A percentile compares a stretch with the other conserved stretches of the same genome.
phyloP scores from a whole-genome alignment of 2,113 vertebrate species.

The Phoxinus phoxinus region DNA sequence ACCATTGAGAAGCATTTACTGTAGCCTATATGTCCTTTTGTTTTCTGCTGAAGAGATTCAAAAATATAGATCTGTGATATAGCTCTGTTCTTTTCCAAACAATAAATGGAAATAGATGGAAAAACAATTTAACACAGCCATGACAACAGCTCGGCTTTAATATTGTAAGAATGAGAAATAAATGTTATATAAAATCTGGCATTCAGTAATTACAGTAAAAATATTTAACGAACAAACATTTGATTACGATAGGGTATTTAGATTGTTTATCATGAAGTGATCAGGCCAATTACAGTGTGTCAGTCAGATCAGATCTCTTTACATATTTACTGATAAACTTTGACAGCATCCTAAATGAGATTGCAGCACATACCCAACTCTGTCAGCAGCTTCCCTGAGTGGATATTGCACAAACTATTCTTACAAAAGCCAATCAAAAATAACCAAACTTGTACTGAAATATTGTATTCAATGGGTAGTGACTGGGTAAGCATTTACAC shows the following conservation, averaged over 20 bases:
- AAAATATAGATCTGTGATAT: constrained; percentile 6
- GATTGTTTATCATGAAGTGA: constrained; percentile 28
- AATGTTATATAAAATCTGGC: not conserved
- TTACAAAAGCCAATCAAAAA: not conserved
- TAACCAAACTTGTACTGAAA: not conserved
- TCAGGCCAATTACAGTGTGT: constrained; percentile 22
- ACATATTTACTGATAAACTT: constrained; percentile 27
- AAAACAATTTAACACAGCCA: not conserved
- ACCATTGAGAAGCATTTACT: not conserved
- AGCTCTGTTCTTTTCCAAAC: not conserved
- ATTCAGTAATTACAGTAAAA: constrained; percentile 22
- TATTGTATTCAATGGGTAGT: not conserved
- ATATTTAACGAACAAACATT: not conserved
- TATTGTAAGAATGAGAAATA: not conserved
- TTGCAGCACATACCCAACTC: not conserved
- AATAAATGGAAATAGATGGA: constrained; percentile 9
- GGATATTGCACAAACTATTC: not conserved
- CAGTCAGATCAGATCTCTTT: constrained; percentile 26
- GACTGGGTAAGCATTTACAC: no score
- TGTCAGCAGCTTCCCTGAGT: not conserved
- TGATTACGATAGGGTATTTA: not conserved
- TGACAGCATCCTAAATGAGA: constrained; percentile 23
- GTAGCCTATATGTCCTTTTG: constrained; percentile 24
- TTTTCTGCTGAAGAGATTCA: constrained; percentile 3
- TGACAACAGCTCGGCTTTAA: not conserved